phyloP scores from a whole-genome alignment of 2,888 invertebrate genomes.

The Acrocyrtus sp. region DNA sequence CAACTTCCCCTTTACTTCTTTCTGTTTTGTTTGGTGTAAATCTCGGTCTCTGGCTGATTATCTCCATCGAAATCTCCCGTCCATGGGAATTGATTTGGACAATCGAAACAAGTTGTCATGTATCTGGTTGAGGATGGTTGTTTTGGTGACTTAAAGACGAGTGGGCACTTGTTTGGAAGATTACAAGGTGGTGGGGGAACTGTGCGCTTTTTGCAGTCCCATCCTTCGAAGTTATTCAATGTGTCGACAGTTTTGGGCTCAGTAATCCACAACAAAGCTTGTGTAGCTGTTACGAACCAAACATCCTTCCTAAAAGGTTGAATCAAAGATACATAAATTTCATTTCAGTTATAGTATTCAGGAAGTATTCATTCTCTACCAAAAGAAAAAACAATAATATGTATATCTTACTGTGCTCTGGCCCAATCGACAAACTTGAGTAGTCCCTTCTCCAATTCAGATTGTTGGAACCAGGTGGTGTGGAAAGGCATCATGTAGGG shows the following conservation, averaged over 20 bases:
- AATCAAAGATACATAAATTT: constrained; percentile 64
- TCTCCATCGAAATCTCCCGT: constrained; percentile 62
- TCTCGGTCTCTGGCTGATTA: constrained; percentile 58
- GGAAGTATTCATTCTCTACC: too few relatives aligned
- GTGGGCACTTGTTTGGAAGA: constrained; percentile 83
- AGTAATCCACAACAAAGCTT: constrained; percentile 90
- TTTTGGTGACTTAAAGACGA: constrained; percentile 80
- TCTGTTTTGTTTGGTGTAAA: constrained; percentile 63
- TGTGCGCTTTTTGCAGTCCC: constrained; percentile 80
- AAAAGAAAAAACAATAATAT: constrained; percentile 1
- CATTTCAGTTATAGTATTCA: neutral
- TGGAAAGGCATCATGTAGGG: constrained; percentile 97
- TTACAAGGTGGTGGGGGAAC: constrained; percentile 81
- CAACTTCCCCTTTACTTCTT: constrained; percentile 54
- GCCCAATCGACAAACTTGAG: constrained; percentile 89
- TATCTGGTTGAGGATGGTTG: constrained; percentile 71
- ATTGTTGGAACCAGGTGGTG: constrained; percentile 95
- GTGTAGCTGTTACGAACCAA: constrained; percentile 86
- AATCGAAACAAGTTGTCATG: constrained; percentile 87
- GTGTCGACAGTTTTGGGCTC: constrained; percentile 80
- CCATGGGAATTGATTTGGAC: constrained; percentile 89
- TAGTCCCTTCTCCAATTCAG: constrained; percentile 81
- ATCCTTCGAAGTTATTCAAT: constrained; percentile 79
- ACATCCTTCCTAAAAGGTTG: constrained; percentile 77
- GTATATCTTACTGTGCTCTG: constrained; percentile 72